phyloP scores from a whole-genome alignment of 2,888 invertebrate species.

The Melanophora roralis region DNA sequence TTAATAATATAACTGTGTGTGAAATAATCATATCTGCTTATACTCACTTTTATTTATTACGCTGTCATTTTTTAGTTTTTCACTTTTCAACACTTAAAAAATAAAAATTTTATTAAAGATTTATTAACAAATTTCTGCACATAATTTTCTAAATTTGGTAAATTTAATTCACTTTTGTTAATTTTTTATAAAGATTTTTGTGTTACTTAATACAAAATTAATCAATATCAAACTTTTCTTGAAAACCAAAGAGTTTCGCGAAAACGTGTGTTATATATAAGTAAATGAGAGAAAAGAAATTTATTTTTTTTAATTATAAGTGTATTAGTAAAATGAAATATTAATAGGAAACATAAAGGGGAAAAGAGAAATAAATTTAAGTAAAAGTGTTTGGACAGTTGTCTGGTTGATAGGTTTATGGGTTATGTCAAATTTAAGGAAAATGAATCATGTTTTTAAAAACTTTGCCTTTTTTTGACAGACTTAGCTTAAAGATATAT shows the following conservation, averaged over 20 bases:
- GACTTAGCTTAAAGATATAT: no score
- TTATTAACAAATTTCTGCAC: conserved; percentile 48
- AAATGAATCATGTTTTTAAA: no score
- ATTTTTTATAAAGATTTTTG: background rate
- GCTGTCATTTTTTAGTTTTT: background rate
- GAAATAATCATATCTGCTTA: no score
- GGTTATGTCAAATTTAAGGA: background rate
- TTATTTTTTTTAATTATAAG: conserved; percentile 28
- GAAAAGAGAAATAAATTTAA: conserved; percentile 16
- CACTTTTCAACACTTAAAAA: conserved; percentile 41
- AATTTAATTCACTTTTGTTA: conserved; percentile 1
- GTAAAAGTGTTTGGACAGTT: no score
- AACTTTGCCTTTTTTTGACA: no score
- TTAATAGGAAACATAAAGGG: conserved; percentile 5
- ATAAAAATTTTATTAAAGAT: conserved; percentile 25
- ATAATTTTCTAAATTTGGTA: conserved; percentile 49
- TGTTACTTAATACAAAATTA: background rate
- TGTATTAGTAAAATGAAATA: conserved; percentile 12
- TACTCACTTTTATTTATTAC: background rate
- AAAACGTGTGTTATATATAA: conserved; percentile 53
- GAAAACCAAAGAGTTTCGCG: background rate
- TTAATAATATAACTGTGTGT: no score
- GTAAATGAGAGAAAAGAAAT: conserved; percentile 47
- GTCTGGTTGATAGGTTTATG: no score
- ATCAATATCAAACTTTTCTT: background rate